A percentile compares a stretch with the other conserved stretches of the same genome.
Conservation (phyloP, 2,797 vertebrate genomes). For the Dipus sagitta region DNA sequence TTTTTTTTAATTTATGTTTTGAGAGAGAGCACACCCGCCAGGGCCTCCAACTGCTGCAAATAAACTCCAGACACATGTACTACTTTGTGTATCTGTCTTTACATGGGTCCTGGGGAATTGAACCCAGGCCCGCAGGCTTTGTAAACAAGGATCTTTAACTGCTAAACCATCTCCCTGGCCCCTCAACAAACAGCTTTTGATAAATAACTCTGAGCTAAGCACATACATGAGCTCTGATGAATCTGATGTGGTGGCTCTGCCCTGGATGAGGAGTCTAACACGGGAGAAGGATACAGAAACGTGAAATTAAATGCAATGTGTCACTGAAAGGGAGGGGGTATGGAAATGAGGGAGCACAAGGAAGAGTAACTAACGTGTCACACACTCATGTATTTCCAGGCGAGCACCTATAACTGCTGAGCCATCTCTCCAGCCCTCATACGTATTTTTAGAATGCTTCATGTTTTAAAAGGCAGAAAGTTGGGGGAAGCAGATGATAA, state of each 20-base stretch:
- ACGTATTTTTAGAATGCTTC: background rate
- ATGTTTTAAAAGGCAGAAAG: background rate
- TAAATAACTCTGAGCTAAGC: background rate
- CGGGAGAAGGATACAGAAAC: background rate
- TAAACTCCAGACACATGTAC: no score
- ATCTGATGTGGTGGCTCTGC: background rate
- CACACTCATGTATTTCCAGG: background rate
- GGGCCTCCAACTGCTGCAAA: no score
- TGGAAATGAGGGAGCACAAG: background rate
- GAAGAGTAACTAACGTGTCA: background rate
- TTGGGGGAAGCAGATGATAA: background rate
- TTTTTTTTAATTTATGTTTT: no score
- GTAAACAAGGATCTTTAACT: no score
- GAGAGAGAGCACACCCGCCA: no score
- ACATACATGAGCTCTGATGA: background rate
- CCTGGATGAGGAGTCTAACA: background rate
- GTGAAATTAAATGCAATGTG: background rate
- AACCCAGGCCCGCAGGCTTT: no score
- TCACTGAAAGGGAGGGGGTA: background rate
- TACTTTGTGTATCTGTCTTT: no score
- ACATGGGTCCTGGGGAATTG: no score
- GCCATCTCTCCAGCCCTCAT: no score
- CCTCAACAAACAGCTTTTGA: slow-evolving; percentile 6
- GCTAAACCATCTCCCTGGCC: no score
- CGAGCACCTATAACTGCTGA: no score